phyloP scores from a whole-genome alignment of 2,797 vertebrate genomes.

The Heteromormyrus szaboi region DNA sequence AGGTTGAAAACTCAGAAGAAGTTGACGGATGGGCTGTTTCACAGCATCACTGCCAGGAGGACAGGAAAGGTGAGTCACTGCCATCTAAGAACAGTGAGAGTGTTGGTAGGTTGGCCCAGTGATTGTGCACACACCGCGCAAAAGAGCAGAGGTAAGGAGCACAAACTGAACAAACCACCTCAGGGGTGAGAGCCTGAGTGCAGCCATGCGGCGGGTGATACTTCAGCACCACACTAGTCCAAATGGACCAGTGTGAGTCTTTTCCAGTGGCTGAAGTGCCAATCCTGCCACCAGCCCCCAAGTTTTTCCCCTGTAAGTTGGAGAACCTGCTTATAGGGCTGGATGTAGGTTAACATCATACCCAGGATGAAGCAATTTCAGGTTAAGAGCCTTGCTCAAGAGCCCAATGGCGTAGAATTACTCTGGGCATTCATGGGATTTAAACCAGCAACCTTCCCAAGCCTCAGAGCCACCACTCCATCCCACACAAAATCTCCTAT shows the following conservation, averaged over 20 bases:
- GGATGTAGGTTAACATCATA: not conserved
- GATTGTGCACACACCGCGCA: not conserved
- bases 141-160: not conserved
- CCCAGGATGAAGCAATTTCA: not conserved
- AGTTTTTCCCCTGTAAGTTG: not conserved
- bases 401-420: not conserved
- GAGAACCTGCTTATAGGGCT: not conserved
- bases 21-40: conserved; percentile 65
- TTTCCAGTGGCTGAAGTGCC: not conserved
- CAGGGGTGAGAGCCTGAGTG: not conserved
- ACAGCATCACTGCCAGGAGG: conserved; percentile 58
- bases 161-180: not conserved
- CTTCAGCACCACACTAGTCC: no score
- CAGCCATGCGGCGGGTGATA: not conserved
- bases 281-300: not conserved
- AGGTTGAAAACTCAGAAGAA: conserved; percentile 54
- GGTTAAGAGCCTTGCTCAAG: not conserved
- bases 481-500: not conserved
- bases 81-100: not conserved
- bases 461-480: not conserved
- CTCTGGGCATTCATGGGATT: not conserved
- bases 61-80: conserved; percentile 58
- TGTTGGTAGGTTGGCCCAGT: not conserved
- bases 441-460: not conserved
- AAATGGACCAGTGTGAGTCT: not conserved